phyloP scores from a whole-genome alignment of 2,888 invertebrate species.

The Clistopyga incitator region DNA sequence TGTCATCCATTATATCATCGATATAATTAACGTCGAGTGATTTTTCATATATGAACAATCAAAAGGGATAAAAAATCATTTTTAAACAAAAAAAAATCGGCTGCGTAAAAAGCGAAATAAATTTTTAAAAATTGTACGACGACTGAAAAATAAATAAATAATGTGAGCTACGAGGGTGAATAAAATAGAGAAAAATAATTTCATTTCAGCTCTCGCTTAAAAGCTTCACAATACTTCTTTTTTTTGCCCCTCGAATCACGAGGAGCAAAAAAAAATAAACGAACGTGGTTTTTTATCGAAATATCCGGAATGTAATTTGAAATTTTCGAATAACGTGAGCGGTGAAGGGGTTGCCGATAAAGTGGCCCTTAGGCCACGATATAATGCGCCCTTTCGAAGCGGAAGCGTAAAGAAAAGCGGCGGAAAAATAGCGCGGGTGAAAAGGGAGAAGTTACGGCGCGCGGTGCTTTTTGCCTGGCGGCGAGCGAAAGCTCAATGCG shows the following conservation, averaged over 20 bases:
- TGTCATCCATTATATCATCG: neutral
- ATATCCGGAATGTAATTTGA: no score
- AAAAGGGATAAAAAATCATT: no score
- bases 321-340: conserved; percentile 22
- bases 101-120: neutral
- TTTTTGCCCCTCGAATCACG: conserved; percentile 1
- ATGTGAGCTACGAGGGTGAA: neutral
- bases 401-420: conserved; percentile 3
- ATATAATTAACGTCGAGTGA: no score
- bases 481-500: neutral
- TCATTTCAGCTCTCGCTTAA: neutral
- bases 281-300: no score
- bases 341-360: conserved; percentile 12
- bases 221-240: neutral
- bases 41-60: no score
- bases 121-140: no score
- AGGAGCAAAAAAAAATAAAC: no score
- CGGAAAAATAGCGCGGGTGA: conserved; percentile 10
- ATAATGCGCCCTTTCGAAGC: conserved; percentile 14
- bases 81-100: no score
- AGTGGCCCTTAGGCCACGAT: conserved; percentile 24
- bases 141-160: neutral
- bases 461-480: neutral
- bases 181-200: neutral
- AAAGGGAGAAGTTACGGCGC: neutral